Evolutionary conservation across 1,140 invertebrate genomes (phyloP).

Genomic region (Anagrus nilaparvatae): DNA sequence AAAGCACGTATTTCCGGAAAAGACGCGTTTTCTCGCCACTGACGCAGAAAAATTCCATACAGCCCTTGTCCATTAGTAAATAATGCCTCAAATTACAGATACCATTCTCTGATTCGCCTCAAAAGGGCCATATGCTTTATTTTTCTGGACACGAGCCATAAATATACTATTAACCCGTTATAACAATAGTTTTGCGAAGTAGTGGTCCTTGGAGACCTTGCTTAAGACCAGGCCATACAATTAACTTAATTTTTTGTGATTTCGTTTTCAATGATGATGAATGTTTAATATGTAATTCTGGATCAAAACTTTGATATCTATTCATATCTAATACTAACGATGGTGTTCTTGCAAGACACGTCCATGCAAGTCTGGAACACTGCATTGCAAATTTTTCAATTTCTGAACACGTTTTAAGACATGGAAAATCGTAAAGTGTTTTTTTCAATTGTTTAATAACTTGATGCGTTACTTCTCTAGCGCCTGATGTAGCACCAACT

Average conservation of each 20-base stretch:
- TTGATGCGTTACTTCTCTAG: slow-evolving; percentile 27
- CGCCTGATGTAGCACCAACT: slow-evolving; percentile 26
- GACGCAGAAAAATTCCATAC: no score
- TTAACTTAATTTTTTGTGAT: slow-evolving; percentile 49
- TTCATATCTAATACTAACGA: slow-evolving; percentile 29
- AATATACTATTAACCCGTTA: slow-evolving; percentile 38
- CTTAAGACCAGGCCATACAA: slow-evolving; percentile 62
- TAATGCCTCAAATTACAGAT: no score
- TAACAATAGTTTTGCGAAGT: slow-evolving; percentile 60
- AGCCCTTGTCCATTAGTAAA: no score
- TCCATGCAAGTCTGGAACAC: slow-evolving; percentile 59
- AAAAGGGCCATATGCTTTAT: no score
- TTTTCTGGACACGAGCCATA: no score
- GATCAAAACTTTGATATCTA: slow-evolving; percentile 38
- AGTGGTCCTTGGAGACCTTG: slow-evolving; percentile 53
- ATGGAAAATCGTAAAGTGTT: slow-evolving; percentile 67
- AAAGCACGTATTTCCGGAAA: no score
- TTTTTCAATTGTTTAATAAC: slow-evolving; percentile 29
- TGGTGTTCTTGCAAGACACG: slow-evolving; percentile 43
- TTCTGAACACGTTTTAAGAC: slow-evolving; percentile 54
- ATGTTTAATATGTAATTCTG: slow-evolving; percentile 53
- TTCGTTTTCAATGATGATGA: slow-evolving; percentile 44
- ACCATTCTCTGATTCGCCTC: no score
- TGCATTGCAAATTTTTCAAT: slow-evolving; percentile 52
- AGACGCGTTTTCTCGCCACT: no score